Conservation (phyloP, 2,113 vertebrate species). For the Morone saxatilis region DNA sequence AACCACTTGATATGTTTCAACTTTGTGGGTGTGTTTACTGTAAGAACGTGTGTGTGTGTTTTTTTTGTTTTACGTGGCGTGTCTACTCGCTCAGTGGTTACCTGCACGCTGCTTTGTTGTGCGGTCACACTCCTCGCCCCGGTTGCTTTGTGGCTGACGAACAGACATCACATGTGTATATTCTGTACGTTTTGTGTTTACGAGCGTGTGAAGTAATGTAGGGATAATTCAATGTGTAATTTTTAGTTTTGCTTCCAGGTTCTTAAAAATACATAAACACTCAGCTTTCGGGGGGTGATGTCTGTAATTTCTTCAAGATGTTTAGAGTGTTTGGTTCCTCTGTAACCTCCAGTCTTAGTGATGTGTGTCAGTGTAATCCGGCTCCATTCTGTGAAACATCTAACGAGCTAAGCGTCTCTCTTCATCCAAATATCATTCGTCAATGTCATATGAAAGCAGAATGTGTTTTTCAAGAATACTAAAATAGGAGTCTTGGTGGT, state of each 20-base stretch:
- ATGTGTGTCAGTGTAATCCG: slow-evolving; percentile 77
- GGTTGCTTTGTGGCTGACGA: slow-evolving; percentile 53
- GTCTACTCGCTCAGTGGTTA: slow-evolving; percentile 65
- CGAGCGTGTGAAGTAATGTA: slow-evolving; percentile 61
- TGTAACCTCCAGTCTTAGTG: slow-evolving; percentile 65
- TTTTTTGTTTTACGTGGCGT: slow-evolving; percentile 38
- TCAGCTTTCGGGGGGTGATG: slow-evolving; percentile 72
- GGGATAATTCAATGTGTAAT: slow-evolving; percentile 73
- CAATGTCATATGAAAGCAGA: slow-evolving; percentile 83
- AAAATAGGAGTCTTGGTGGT: slow-evolving; percentile 72
- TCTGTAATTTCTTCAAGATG: slow-evolving; percentile 85
- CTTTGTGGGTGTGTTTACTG: slow-evolving; percentile 82
- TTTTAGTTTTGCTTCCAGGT: slow-evolving; percentile 73
- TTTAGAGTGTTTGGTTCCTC: slow-evolving; percentile 72
- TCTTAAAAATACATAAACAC: slow-evolving; percentile 82
- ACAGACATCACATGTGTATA: slow-evolving; percentile 58
- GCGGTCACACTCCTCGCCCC: slow-evolving; percentile 35
- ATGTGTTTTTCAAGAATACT: slow-evolving; percentile 75
- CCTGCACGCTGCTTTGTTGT: slow-evolving; percentile 65
- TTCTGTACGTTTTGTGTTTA: slow-evolving; percentile 66
- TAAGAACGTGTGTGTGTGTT: slow-evolving; percentile 59
- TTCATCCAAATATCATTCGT: slow-evolving; percentile 84
- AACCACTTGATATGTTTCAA: slow-evolving; percentile 86
- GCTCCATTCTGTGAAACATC: slow-evolving; percentile 77
- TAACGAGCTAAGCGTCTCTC: slow-evolving; percentile 79